Conservation (phyloP, 2,113 vertebrate species). For the Circaetus cinerascens region DNA sequence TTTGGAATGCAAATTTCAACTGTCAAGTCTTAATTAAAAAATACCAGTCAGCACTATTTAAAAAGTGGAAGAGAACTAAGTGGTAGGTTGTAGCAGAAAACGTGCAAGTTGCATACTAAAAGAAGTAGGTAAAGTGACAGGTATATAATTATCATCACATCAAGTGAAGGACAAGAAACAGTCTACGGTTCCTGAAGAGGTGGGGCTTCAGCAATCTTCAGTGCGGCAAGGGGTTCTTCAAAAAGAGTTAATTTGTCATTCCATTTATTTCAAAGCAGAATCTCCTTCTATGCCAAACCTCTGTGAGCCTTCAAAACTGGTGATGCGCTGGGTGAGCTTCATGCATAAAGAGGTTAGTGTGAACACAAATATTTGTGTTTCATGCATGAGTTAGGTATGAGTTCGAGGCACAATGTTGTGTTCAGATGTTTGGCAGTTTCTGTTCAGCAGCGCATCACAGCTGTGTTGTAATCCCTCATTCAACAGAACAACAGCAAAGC, state of each 20-base stretch:
- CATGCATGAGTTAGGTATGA: background rate
- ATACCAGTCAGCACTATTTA: conserved; percentile 76
- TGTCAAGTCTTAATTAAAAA: conserved; percentile 80
- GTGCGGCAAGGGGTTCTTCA: conserved; percentile 31
- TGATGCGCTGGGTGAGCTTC: background rate
- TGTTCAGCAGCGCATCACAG: background rate
- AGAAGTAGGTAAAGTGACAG: conserved; percentile 73
- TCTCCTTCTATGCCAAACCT: background rate
- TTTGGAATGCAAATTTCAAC: conserved; percentile 81
- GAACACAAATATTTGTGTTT: background rate
- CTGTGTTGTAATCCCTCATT: background rate
- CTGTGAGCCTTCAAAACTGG: conserved; percentile 11
- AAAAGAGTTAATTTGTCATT: conserved; percentile 53
- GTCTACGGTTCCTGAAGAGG: conserved; percentile 25
- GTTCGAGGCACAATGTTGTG: background rate
- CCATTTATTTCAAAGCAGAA: conserved; percentile 43
- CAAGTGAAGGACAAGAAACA: conserved; percentile 66
- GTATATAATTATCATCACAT: conserved; percentile 74
- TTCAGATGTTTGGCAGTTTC: background rate
- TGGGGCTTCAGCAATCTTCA: conserved; percentile 46
- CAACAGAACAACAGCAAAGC: background rate
- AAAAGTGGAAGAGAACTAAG: conserved; percentile 76
- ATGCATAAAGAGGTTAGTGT: background rate
- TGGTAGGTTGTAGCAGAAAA: conserved; percentile 70
- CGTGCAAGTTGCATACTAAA: conserved; percentile 65